Conservation (phyloP, 1,140 invertebrate genomes). For the Pinna nobilis region DNA sequence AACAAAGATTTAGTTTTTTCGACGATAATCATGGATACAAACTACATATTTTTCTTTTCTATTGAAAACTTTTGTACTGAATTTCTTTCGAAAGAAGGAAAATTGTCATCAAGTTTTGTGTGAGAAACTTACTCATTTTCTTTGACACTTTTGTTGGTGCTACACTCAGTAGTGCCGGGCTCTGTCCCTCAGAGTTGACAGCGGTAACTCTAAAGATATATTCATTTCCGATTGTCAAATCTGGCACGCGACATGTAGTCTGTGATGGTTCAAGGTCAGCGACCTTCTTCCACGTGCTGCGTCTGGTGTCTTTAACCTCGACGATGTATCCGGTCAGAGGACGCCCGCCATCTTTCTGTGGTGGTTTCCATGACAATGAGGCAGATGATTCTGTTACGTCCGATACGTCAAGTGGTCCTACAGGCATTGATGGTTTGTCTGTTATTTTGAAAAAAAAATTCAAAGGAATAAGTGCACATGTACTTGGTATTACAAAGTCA, state of each 20-base stretch:
- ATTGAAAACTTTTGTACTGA: no score
- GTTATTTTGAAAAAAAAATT: neutral
- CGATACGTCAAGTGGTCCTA: slow-evolving; percentile 89
- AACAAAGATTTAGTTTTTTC: no score
- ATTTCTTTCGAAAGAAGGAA: no score
- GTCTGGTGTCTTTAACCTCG: slow-evolving; percentile 89
- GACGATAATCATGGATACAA: no score
- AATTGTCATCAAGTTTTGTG: no score
- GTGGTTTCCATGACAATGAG: slow-evolving; percentile 92
- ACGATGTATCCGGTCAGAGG: slow-evolving; percentile 96
- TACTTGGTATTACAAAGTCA: neutral
- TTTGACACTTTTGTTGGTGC: slow-evolving; percentile 82
- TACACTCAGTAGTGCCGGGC: slow-evolving; percentile 87
- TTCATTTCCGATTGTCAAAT: slow-evolving; percentile 92
- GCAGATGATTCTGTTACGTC: slow-evolving; percentile 96
- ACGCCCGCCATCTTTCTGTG: slow-evolving; percentile 95
- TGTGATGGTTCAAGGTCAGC: slow-evolving; percentile 81
- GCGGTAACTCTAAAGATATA: slow-evolving; percentile 95
- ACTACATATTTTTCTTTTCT: no score
- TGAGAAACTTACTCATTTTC: neutral
- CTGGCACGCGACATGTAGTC: slow-evolving; percentile 81
- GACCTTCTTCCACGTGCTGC: slow-evolving; percentile 82
- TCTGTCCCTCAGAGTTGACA: slow-evolving; percentile 96
- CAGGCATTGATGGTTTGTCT: slow-evolving; percentile 68
- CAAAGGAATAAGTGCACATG: neutral